Conservation (phyloP, 2,113 vertebrate genomes). For the Sapajus apella region DNA sequence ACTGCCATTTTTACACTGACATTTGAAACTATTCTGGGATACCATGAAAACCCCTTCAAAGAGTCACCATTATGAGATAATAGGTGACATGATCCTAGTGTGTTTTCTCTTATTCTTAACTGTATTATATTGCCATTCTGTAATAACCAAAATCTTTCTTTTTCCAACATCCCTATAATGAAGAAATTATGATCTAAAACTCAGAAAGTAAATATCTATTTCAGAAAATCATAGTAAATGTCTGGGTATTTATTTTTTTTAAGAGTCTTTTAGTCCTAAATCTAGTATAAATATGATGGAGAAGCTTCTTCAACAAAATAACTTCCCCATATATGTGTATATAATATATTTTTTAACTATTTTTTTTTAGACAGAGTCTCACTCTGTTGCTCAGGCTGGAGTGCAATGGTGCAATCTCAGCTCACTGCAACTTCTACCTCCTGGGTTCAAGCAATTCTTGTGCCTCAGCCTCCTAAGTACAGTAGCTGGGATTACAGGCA, state of each 20-base stretch:
- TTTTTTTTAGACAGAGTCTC: no score
- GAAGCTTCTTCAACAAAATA: slow-evolving; percentile 6
- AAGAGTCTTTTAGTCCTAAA: neutral
- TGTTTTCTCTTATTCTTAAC: neutral
- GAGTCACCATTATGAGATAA: neutral
- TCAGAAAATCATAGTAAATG: slow-evolving; percentile 1
- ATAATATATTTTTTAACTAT: neutral
- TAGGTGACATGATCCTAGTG: neutral
- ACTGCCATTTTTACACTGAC: neutral
- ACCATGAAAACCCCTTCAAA: neutral
- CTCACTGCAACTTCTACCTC: no score
- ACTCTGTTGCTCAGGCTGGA: no score
- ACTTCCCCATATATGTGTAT: neutral
- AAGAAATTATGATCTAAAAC: slow-evolving; percentile 44
- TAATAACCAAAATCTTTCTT: neutral
- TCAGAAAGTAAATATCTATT: slow-evolving; percentile 16
- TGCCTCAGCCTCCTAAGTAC: no score
- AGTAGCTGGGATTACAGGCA: no score
- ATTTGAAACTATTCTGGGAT: neutral
- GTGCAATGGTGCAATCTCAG: no score
- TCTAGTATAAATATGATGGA: slow-evolving; percentile 27
- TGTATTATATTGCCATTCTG: neutral
- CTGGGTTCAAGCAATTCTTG: no score
- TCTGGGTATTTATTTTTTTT: neutral
- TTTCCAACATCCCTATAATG: slow-evolving; percentile 1